Evolutionary conservation across 1,140 invertebrate species (phyloP), one percentile per base, ranked within the genome.

Genomic region (Drosophila orosa): DNA sequence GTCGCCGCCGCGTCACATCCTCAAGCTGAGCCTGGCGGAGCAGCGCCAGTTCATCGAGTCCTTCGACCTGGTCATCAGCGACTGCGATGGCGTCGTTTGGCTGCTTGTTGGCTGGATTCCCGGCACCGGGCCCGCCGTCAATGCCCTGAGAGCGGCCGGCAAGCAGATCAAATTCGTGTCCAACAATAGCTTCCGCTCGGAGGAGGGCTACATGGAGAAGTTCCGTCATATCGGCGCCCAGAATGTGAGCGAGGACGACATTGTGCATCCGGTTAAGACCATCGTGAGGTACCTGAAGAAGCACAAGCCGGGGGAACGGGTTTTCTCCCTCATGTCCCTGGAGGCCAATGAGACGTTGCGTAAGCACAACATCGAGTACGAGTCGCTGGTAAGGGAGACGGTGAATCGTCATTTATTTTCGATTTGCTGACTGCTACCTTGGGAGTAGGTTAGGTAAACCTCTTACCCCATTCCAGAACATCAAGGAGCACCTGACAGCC

Each of bases 161-260:
- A 97, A 97, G 87, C 93, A 93, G 42, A 92, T 96, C 0, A 93
- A 95, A 63, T 95, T 95, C 65, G 93, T 97, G 4, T 96, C 96
- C 0, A 97, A 97, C 82, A 97, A 97, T 81, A 94, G 92, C 58
- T 85, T 93, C 19, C 61, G 92, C 35, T 90, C 76, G 1, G 71
- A 91, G 54, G 84, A 93, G 19, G 85, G 92, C 15, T 93, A 93
- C 57, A 75, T 90, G 83, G 73, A 78, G 37, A 82, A 71, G 54
- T 90, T 90, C 19, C 35, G 65, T 19, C 25, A 76, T 8, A 90
- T 90, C 15, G 86, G 86, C 0, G 81, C 87, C 1, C 3, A 48
- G 25, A 67, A 81, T 62, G 65, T 86, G 10, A 61, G 76, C 1
- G 61, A 83, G 40, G 74, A 86, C 29, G 90, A 91, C 48, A 47